phyloP scores from a whole-genome alignment of 2,797 vertebrate genomes.

The Sebastes melanostomus region DNA sequence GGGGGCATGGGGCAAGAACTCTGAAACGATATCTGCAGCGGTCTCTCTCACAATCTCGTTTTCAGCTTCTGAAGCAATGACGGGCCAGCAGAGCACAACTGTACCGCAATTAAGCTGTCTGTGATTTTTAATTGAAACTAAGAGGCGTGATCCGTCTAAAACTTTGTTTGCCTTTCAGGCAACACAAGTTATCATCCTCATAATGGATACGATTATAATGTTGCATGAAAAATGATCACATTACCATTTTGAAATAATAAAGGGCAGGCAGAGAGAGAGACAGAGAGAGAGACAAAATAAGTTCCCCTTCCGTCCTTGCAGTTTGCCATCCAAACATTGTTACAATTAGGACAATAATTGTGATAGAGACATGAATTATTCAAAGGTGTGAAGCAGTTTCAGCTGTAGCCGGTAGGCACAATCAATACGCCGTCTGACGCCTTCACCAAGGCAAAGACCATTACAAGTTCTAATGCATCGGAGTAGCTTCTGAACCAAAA shows the following conservation, averaged over 20 bases:
- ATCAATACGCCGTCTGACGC: constrained; percentile 76
- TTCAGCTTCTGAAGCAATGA: constrained; percentile 76
- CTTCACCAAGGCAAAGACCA: constrained; percentile 77
- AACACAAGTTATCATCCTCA: constrained; percentile 74
- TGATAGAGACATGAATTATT: constrained; percentile 79
- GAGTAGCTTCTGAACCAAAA: constrained; percentile 80
- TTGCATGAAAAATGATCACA: constrained; percentile 72
- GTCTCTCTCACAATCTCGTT: constrained; percentile 62
- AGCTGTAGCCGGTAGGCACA: constrained; percentile 73
- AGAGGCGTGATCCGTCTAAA: constrained; percentile 78
- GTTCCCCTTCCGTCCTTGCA: constrained; percentile 36
- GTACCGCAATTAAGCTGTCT: constrained; percentile 81
- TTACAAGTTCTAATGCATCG: constrained; percentile 79
- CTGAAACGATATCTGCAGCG: constrained; percentile 58
- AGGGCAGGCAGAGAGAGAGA: background rate
- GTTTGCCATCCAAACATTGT: constrained; percentile 73
- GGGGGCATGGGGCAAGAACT: constrained; percentile 49
- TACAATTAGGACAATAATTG: constrained; percentile 80
- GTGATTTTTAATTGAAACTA: constrained; percentile 84
- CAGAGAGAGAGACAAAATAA: constrained; percentile 40
- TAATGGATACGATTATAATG: constrained; percentile 72
- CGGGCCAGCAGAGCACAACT: constrained; percentile 78
- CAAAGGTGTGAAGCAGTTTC: constrained; percentile 69
- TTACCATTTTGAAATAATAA: constrained; percentile 61
- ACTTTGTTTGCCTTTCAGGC: constrained; percentile 83